Percentiles rank a stretch among this genome's conserved stretches.
Conservation (phyloP, 2,888 invertebrate species). For the Ophioninae sp. region DNA sequence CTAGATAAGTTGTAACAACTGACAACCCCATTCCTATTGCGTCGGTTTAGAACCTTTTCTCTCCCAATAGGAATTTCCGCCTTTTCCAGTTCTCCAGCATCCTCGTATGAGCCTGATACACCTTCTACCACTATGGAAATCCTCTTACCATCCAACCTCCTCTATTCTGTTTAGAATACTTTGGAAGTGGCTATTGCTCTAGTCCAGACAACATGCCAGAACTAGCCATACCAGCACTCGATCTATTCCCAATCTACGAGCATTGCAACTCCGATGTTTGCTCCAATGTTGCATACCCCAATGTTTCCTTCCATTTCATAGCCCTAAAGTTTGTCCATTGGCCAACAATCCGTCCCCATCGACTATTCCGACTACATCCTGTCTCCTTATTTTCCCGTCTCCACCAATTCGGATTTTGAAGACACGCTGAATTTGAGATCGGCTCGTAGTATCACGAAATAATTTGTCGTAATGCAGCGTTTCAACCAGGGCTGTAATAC, state of each 20-base stretch:
- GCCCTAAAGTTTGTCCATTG: conserved; percentile 44
- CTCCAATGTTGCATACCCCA: neutral
- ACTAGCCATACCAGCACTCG: conserved; percentile 34
- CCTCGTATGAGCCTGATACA: neutral
- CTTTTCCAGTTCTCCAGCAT: neutral
- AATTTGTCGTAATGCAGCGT: conserved; percentile 1
- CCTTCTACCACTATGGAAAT: conserved; percentile 23
- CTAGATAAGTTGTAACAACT: conserved; percentile 63
- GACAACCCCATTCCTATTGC: conserved; percentile 60
- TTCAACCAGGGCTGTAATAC: neutral
- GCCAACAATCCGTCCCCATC: conserved; percentile 50
- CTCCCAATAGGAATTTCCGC: neutral
- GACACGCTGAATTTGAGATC: neutral
- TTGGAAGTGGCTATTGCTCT: conserved; percentile 37
- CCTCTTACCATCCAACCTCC: conserved; percentile 41
- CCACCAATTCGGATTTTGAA: neutral
- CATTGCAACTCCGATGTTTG: neutral
- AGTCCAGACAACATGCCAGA: conserved; percentile 27
- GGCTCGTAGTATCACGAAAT: conserved; percentile 13
- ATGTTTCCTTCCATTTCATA: neutral
- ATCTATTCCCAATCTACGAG: neutral
- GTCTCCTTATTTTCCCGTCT: conserved; percentile 25
- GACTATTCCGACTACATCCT: too few relatives aligned
- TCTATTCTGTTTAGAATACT: conserved; percentile 23
- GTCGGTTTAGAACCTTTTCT: conserved; percentile 51